Conservation (phyloP, 1,140 invertebrate genomes). For the Drosophila sucinea region DNA sequence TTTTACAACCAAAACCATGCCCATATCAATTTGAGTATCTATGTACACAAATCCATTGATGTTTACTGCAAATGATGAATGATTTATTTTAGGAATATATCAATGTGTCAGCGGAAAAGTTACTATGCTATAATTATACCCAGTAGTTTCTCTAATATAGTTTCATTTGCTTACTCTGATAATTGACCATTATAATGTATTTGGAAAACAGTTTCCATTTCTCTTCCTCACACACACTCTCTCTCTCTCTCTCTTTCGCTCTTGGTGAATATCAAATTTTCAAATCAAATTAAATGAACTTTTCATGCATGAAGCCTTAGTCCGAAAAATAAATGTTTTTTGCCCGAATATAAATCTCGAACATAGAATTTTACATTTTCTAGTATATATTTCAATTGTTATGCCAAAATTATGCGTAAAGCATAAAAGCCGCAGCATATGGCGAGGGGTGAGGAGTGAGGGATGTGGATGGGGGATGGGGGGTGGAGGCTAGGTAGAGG, state of each 20-base stretch:
- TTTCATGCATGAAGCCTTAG: constrained; percentile 13
- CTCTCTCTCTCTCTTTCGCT: background rate
- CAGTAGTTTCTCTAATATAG: background rate
- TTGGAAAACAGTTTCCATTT: background rate
- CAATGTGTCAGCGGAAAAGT: background rate
- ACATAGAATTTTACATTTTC: constrained; percentile 47
- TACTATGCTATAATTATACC: background rate
- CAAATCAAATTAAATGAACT: constrained; percentile 13
- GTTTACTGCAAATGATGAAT: background rate
- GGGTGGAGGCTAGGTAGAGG: background rate
- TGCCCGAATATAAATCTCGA: constrained; percentile 53
- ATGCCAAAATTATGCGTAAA: constrained; percentile 76
- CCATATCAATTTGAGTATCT: background rate
- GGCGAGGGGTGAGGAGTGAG: background rate
- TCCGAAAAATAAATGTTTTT: constrained; percentile 10
- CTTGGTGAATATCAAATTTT: background rate
- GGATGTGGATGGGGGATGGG: background rate
- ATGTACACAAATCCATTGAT: background rate
- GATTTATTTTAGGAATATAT: background rate
- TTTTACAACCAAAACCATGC: no score
- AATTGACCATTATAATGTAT: constrained; percentile 8
- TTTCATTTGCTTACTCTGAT: constrained; percentile 1
- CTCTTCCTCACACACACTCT: background rate
- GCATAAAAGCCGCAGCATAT: constrained; percentile 69
- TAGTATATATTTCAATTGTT: constrained; percentile 57